A percentile compares a stretch with the other conserved stretches of the same genome.
These are phyloP conservation scores for Prosapia bicincta DNA, from an alignment of 2,888 invertebrate genomes.

Conservation along the genomic window DNA sequence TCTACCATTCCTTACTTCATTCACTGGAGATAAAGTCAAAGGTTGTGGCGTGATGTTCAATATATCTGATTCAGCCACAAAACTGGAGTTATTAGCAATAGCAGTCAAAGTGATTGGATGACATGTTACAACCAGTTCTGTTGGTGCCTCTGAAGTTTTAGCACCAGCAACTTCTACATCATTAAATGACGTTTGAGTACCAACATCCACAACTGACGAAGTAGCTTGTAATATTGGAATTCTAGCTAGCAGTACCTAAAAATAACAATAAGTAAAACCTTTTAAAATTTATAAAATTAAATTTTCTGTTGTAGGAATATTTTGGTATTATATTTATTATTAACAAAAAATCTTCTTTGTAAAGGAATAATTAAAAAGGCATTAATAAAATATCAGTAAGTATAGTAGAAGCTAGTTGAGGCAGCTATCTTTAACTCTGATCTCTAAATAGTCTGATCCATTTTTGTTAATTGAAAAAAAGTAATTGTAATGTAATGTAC, in stretches of 20 bases:
- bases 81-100: neutral
- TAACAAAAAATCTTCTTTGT: no score
- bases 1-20: neutral
- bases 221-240: neutral
- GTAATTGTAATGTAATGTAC: no score
- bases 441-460: no score
- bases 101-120: constrained; percentile 3
- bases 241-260: neutral
- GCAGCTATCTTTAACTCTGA: no score
- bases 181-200: neutral
- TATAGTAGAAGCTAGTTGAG: no score
- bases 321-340: no score
- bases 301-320: no score
- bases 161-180: neutral
- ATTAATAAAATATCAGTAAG: no score
- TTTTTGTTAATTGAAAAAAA: no score
- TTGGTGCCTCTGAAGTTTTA: neutral
- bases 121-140: constrained; percentile 5
- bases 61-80: neutral
- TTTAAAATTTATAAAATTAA: no score
- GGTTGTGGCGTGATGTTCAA: neutral
- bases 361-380: no score
- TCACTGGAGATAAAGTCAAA: neutral
- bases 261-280: no score
- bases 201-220: neutral